Percentiles rank a stretch among this genome's conserved stretches.
These are phyloP conservation scores for Pterocles orientalis DNA, from an alignment of 2,113 vertebrate species.

Conservation along the genomic window DNA sequence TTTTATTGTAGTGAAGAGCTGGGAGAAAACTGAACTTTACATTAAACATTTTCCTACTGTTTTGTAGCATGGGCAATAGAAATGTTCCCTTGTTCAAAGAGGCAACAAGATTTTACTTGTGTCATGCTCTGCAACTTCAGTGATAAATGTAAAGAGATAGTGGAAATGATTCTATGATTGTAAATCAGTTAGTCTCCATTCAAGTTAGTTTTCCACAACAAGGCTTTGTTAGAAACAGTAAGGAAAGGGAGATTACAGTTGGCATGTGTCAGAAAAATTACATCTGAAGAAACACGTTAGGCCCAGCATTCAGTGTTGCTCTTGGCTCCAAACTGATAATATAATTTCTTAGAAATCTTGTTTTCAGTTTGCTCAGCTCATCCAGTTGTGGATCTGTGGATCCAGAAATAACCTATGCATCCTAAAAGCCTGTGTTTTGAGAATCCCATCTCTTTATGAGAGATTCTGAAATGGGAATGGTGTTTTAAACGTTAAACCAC, in stretches of 20 bases:
- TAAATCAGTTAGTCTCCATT: slow-evolving; percentile 66
- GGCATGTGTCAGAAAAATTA: slow-evolving; percentile 62
- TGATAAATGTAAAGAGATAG: slow-evolving; percentile 59
- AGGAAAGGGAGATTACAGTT: slow-evolving; percentile 22
- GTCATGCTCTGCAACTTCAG: slow-evolving; percentile 41
- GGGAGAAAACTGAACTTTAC: slow-evolving; percentile 41
- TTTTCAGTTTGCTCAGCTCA: background rate
- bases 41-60: slow-evolving; percentile 60
- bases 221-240: slow-evolving; percentile 37
- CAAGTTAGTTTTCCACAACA: slow-evolving; percentile 49
- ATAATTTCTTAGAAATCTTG: slow-evolving; percentile 28
- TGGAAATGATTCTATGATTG: slow-evolving; percentile 43
- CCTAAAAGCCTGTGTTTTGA: background rate
- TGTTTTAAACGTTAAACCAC: background rate
- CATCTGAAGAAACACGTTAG: slow-evolving; percentile 54
- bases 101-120: slow-evolving; percentile 7
- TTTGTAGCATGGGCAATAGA: slow-evolving; percentile 26
- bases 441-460: background rate
- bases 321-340: slow-evolving; percentile 13
- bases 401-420: background rate
- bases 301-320: background rate
- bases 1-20: slow-evolving; percentile 43
- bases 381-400: background rate
- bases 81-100: slow-evolving; percentile 40
- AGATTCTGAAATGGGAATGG: background rate